Base-by-base conservation (phyloP, 2,113 vertebrate genomes). In the Neolamprologus brichardi region DNA sequence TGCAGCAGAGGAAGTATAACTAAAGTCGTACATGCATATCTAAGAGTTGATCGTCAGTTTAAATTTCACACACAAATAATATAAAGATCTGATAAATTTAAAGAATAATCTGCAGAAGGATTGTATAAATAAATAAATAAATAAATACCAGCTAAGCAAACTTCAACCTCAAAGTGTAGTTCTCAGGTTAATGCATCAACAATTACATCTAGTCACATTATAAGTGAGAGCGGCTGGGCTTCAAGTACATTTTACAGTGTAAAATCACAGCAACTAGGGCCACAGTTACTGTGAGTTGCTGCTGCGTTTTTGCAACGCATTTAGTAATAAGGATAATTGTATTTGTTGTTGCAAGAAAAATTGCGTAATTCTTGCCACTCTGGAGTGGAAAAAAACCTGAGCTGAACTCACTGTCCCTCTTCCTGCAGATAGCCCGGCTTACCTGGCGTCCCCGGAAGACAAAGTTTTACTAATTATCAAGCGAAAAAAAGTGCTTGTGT, bases 401-500 rank as follows among this genome's bases (percentile, higher is more conserved):
- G 75, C 34, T 23, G 53, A 53, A 8, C 7, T 54, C 37, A 67
- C 17, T 77, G 18, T 37, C 81, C 9, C 86, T 67, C 46, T 13
- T 25, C 82, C 52, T 51, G 77, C 86, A 84, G 88, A 78, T 93
- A 46, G 86, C 46, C 44, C 13, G 54, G 25, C 41, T 83, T 91
- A 92, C 90, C 88, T 93, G 93, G 44, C 14, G 81, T 52, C 14
- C 3, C 72, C 72, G 72, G 72, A 51, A 77, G 72, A 28, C 15
- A 75, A 75, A 30, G 41, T 28, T 75, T 75, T 18, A 75, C 23
- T 18, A 11, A 18, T 46, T 28, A 12, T 28, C 23, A 49, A 12
- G 25, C 4, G 44, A 1, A 49, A 13, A 13, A 49, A 49, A 3
- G 23, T 28, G 49, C 5, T 20, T 20, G 75, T 15, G 18, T n/a